Conservation (phyloP, 2,888 invertebrate species). For the Cephus nigrinus region DNA sequence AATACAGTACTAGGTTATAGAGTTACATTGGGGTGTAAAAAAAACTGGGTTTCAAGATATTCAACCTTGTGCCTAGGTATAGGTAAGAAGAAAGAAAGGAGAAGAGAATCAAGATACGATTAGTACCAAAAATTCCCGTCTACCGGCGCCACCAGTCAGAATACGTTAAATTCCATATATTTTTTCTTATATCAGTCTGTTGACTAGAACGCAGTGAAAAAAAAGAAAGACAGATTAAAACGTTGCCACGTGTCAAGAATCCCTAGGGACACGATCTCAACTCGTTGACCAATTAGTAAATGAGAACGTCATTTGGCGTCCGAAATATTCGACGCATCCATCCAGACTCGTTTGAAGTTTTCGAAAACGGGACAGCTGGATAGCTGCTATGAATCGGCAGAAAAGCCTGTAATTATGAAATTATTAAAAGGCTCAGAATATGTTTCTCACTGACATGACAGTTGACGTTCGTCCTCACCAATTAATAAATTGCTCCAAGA, state of each 20-base stretch:
- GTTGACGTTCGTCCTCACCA: background rate
- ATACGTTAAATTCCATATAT: background rate
- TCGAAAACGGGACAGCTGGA: conserved; percentile 18
- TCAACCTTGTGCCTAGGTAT: background rate
- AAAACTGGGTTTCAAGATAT: background rate
- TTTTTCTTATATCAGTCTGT: background rate
- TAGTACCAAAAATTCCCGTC: background rate
- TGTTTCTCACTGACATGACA: conserved; percentile 30
- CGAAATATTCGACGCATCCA: background rate
- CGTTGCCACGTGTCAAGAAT: background rate
- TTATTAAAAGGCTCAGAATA: conserved; percentile 29
- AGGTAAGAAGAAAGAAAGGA: background rate
- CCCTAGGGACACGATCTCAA: background rate
- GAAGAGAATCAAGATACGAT: background rate
- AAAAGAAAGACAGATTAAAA: background rate
- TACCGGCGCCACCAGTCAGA: background rate
- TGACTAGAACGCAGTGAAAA: background rate
- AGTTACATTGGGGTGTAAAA: conserved; percentile 37
- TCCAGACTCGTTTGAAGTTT: background rate
- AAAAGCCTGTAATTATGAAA: conserved; percentile 45
- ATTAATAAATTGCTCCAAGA: background rate
- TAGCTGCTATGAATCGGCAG: conserved; percentile 22
- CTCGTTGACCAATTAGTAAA: background rate
- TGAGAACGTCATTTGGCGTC: background rate
- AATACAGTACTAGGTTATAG: conserved; percentile 42